Evolutionary conservation across 2,888 invertebrate species (phyloP).

Genomic region (Luffia ferchaultella): DNA sequence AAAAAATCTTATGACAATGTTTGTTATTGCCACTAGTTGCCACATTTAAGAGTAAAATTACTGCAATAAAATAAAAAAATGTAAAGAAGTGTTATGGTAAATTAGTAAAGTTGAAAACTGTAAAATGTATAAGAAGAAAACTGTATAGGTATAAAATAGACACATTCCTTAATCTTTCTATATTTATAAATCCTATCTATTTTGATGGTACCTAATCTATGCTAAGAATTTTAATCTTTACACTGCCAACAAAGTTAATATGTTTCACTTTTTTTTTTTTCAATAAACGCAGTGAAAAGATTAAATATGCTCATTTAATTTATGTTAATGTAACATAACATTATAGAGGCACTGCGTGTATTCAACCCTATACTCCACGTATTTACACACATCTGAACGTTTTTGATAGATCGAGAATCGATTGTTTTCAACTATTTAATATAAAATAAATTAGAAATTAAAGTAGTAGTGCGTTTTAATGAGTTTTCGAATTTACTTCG

Average conservation of each 20-base stretch:
- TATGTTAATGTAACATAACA: conserved; percentile 68
- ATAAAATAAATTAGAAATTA: too few relatives aligned
- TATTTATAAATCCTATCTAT: conserved; percentile 40
- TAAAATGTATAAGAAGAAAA: conserved; percentile 24
- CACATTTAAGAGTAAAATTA: conserved; percentile 8
- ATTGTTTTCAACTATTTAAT: not conserved
- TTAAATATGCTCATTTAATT: conserved; percentile 58
- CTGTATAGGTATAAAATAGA: not conserved
- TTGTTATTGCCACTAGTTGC: conserved; percentile 16
- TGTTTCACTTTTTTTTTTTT: conserved; percentile 12
- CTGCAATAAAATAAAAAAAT: not conserved
- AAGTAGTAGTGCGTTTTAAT: too few relatives aligned
- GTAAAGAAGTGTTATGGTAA: conserved; percentile 8
- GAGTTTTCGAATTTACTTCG: too few relatives aligned
- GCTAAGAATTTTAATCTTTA: conserved; percentile 49
- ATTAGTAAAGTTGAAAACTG: conserved; percentile 21
- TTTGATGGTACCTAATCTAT: conserved; percentile 43
- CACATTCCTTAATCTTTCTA: conserved; percentile 37
- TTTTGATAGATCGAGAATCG: not conserved
- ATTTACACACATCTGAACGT: not conserved
- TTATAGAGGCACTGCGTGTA: conserved; percentile 68
- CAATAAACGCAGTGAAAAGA: conserved; percentile 42
- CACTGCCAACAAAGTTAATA: conserved; percentile 26
- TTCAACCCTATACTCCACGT: conserved; percentile 39
- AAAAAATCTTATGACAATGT: conserved; percentile 21